Base-by-base conservation (phyloP, 2,888 invertebrate species). In the Selenia dentaria region DNA sequence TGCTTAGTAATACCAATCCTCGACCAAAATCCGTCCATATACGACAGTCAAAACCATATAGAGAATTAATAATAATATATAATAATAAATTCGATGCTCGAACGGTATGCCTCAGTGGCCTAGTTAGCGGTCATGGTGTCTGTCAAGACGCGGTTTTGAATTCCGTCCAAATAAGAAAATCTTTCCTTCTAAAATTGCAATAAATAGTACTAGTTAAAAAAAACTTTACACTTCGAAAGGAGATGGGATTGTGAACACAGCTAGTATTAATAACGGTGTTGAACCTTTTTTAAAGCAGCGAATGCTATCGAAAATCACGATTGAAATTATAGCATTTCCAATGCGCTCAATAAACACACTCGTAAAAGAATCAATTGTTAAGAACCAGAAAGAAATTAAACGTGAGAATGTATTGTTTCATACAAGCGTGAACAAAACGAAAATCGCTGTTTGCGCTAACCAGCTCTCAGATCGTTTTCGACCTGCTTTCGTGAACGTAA, bases 401-500 rank as follows among this genome's bases (percentile, higher is more conserved):
- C 86, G 89, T 88, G 89, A 88, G 90, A 89, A 90, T 79, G 86
- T 87, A 89, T 90, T 89, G 90, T 90, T 89, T 81, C 84, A 80
- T 83, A 82, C 71, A 72, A 79, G 81, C 84, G 85, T 77, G 79
- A 83, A 88, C 80, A 82, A 87, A 86, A 86, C 77, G 73, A 84
- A 81, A 83, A 83, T 77, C 70, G 70, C 70, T 74, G 78, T 81
- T 79, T 76, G 82, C 77, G 77, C 82, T 85, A 84, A 87, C 84
- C 85, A 84, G 82, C 74, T 82, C 82, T 79, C 85, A 80, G 85
- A 67, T 89, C 89, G 87, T 89, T 89, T 82, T 82, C 88, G 85
- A 87, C 79, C 81, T 79, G 82, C 81, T 86, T 83, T 85, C 72
- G 79, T 71, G 79, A 80, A 82, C 85, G 81, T 86, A 83, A 86